phyloP scores from a whole-genome alignment of 1,140 invertebrate species.

The Lepidurus packardi region DNA sequence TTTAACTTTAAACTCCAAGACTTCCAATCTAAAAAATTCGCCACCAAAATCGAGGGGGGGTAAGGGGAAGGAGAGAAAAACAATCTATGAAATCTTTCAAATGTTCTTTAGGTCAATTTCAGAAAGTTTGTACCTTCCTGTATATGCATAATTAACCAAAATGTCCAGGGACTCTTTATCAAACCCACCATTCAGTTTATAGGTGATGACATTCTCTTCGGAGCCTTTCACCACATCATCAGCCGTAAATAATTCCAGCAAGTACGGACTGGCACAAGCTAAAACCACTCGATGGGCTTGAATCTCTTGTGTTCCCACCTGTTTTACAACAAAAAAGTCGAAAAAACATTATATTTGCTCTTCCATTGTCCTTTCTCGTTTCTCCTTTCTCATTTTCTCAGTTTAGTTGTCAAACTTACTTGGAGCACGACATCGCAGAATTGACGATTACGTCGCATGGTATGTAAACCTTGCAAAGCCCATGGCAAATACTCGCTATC shows the following conservation, averaged over 20 bases:
- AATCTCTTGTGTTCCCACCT: conserved; percentile 64
- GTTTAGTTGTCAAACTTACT: conserved; percentile 48
- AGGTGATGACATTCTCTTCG: conserved; percentile 50
- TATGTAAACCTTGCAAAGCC: conserved; percentile 60
- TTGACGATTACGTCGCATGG: conserved; percentile 65
- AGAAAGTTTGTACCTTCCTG: conserved; percentile 48
- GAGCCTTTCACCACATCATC: conserved; percentile 48
- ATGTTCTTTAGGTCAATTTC: background rate
- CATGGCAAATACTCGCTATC: conserved; percentile 52
- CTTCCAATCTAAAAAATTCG: conserved; percentile 50
- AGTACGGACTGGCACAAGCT: conserved; percentile 65
- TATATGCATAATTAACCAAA: conserved; percentile 75
- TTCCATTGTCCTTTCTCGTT: background rate
- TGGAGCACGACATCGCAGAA: conserved; percentile 74
- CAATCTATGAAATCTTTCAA: background rate
- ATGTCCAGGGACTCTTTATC: conserved; percentile 62
- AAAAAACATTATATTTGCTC: conserved; percentile 27
- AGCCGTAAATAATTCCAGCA: conserved; percentile 67
- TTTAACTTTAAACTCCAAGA: conserved; percentile 56
- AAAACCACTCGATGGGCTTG: conserved; percentile 69
- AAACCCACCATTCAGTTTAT: conserved; percentile 62
- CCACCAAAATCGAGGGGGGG: conserved; percentile 3
- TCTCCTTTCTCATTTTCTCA: background rate
- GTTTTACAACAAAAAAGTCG: conserved; percentile 27
- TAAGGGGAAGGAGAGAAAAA: conserved; percentile 11